Conservation (phyloP, 2,888 invertebrate species). For the Opisthograptis luteolata region DNA sequence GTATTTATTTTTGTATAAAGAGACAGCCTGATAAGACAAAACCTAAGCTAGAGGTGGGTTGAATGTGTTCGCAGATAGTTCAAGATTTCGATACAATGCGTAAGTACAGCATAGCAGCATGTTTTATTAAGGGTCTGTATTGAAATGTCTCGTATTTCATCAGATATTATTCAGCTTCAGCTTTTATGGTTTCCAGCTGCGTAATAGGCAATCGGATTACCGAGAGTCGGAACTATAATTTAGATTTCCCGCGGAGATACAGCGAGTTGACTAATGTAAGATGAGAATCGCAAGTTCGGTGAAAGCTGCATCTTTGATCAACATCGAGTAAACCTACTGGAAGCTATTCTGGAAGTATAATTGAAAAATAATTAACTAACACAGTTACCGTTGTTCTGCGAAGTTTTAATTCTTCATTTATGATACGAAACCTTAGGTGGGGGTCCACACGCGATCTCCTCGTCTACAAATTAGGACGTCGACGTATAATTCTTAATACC, state of each 20-base stretch:
- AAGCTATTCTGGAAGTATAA: no score
- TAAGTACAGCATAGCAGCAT: no score
- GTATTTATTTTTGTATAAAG: no score
- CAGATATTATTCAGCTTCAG: not conserved
- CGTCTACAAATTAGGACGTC: conserved; percentile 34
- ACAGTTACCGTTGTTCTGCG: not conserved
- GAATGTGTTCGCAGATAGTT: no score
- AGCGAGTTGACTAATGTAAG: not conserved
- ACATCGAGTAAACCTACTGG: no score
- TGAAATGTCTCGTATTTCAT: not conserved
- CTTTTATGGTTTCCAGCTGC: not conserved
- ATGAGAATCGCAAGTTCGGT: no score
- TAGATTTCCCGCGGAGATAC: not conserved
- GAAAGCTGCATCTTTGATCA: no score
- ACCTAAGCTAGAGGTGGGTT: no score
- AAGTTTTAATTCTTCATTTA: conserved; percentile 4
- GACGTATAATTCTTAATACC: conserved; percentile 40
- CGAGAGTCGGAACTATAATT: not conserved
- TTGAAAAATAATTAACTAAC: not conserved
- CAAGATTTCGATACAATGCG: no score
- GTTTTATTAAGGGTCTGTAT: not conserved
- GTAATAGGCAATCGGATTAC: conserved; percentile 9
- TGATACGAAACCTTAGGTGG: not conserved
- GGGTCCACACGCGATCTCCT: conserved; percentile 35
- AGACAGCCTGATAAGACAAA: no score